Conservation (phyloP, 2,797 vertebrate species). For the Takifugu rubripes region DNA sequence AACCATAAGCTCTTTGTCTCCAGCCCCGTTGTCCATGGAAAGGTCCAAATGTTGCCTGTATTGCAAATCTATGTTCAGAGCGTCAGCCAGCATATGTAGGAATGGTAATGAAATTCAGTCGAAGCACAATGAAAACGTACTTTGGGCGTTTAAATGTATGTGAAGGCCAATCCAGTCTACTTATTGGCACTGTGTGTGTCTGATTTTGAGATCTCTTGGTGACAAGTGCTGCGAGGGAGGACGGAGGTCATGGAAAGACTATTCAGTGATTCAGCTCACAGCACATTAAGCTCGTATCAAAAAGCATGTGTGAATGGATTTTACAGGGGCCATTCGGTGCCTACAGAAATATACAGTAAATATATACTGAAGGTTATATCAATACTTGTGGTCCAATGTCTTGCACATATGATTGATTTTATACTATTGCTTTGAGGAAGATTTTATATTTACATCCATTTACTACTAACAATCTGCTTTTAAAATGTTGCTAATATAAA, state of each 20-base stretch:
- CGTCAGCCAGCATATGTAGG: neutral
- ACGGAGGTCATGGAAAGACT: slow-evolving; percentile 17
- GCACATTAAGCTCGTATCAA: neutral
- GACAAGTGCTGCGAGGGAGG: slow-evolving; percentile 10
- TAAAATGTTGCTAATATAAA: no score
- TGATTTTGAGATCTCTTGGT: slow-evolving; percentile 14
- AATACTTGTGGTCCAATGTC: no score
- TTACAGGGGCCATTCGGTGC: no score
- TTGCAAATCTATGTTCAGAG: neutral
- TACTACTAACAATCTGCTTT: no score
- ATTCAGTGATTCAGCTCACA: neutral
- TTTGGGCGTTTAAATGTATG: neutral
- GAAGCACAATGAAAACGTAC: neutral
- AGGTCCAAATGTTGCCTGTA: neutral
- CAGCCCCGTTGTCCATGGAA: neutral
- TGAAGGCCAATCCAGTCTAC: neutral
- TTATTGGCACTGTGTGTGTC: neutral
- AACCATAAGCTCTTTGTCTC: neutral
- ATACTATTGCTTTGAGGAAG: no score
- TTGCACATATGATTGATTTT: no score
- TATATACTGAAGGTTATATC: no score
- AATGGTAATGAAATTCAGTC: neutral
- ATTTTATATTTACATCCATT: no score
- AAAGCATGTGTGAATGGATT: no score
- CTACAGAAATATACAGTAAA: no score